Percentiles rank a stretch among this genome's conserved stretches.
phyloP scores from a whole-genome alignment of 2,113 vertebrate species.

The Oreocharis arfaki region DNA sequence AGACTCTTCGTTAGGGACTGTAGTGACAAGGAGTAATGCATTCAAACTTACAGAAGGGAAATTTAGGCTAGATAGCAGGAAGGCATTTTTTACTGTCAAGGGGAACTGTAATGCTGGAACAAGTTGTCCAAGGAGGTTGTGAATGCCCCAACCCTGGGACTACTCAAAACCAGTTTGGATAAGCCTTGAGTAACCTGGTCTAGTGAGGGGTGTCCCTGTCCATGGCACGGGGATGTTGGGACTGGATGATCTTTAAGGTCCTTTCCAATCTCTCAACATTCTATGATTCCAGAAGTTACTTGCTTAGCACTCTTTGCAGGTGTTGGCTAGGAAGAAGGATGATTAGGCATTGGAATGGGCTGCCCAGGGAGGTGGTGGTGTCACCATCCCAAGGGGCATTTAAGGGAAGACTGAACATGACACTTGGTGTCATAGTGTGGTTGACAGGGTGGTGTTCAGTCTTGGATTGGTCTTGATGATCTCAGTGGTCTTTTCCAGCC shows the following conservation, averaged over 20 bases:
- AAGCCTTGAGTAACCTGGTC: not conserved
- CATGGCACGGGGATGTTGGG: not conserved
- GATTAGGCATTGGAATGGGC: not conserved
- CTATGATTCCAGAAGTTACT: not conserved
- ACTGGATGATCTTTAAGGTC: not conserved
- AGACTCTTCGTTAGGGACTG: not conserved
- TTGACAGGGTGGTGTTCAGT: not conserved
- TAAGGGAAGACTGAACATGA: not conserved
- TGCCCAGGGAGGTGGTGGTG: not conserved
- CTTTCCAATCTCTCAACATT: not conserved
- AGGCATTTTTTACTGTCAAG: not conserved
- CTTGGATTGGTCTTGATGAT: not conserved
- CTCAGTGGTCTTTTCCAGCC: not conserved
- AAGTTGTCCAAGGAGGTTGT: not conserved
- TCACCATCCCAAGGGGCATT: rapidly evolving
- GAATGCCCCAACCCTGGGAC: not conserved
- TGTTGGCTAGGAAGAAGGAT: not conserved
- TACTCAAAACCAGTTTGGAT: not conserved
- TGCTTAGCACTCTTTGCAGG: not conserved
- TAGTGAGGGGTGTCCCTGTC: not conserved
- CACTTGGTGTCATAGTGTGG: not conserved
- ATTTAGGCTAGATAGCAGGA: not conserved
- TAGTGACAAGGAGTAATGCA: not conserved
- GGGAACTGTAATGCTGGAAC: rapidly evolving
- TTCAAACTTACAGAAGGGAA: not conserved